Conservation (phyloP, 2,113 vertebrate genomes). For the Seriola aureovittata region DNA sequence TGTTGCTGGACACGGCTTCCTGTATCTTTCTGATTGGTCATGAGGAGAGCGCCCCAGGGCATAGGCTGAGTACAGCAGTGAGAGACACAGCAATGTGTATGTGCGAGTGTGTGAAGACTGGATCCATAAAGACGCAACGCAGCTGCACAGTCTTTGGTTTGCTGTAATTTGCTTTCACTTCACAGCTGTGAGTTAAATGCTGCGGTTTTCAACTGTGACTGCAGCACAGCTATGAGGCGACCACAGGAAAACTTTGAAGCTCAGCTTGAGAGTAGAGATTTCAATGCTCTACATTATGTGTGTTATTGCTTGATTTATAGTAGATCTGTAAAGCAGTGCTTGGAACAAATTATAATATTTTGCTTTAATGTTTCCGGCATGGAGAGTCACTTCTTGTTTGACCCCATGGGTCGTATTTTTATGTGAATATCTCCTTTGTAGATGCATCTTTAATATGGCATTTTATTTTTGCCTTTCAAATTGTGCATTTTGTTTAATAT, state of each 20-base stretch:
- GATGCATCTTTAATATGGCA: neutral
- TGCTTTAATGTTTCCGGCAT: conserved; percentile 2
- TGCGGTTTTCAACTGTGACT: conserved; percentile 40
- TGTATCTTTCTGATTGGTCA: conserved; percentile 78
- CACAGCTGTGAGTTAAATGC: neutral
- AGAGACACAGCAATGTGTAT: conserved; percentile 26
- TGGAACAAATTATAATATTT: neutral
- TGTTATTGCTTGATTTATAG: neutral
- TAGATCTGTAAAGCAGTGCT: neutral
- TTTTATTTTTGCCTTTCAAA: neutral
- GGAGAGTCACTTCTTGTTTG: neutral
- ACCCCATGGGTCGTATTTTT: neutral
- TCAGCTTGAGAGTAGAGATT: neutral
- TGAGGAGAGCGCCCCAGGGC: conserved; percentile 48
- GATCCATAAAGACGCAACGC: neutral
- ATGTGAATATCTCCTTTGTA: conserved; percentile 6
- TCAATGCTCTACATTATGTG: neutral
- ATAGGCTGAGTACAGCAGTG: conserved; percentile 22
- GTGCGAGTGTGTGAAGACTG: conserved; percentile 6
- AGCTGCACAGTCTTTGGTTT: neutral
- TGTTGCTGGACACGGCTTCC: conserved; percentile 71
- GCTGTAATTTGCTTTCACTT: neutral
- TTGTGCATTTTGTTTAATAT: neutral
- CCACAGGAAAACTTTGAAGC: conserved; percentile 33
- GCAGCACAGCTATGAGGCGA: neutral